Conservation (phyloP, 2,888 invertebrate genomes). For the Phyllotreta cruciferae region DNA sequence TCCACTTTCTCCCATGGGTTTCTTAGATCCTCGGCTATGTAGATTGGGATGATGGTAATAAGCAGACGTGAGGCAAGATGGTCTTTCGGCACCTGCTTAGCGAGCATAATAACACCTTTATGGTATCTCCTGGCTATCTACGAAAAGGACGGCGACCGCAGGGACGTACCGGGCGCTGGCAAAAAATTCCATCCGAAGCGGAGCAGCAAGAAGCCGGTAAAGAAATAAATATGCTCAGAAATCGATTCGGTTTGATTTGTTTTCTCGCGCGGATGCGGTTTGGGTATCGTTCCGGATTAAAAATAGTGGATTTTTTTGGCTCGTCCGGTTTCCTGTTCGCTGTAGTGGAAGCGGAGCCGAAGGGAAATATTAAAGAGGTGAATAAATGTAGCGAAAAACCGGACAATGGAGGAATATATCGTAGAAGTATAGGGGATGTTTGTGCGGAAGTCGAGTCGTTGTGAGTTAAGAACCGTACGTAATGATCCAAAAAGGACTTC, state of each 20-base stretch:
- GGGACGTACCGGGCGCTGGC: conserved; percentile 18
- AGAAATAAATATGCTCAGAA: not conserved
- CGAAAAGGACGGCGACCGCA: conserved; percentile 27
- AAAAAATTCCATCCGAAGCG: conserved; percentile 8
- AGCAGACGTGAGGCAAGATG: conserved; percentile 53
- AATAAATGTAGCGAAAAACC: conserved; percentile 37
- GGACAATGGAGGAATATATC: conserved; percentile 35
- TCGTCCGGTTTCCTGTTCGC: not conserved
- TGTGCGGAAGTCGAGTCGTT: conserved; percentile 31
- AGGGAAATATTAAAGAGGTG: conserved; percentile 32
- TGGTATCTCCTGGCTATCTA: conserved; percentile 43
- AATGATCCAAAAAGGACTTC: conserved; percentile 19
- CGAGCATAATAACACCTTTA: conserved; percentile 59
- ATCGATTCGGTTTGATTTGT: not conserved
- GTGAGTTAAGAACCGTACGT: conserved; percentile 33
- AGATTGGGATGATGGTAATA: conserved; percentile 48
- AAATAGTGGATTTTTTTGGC: not conserved
- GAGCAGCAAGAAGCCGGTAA: not conserved
- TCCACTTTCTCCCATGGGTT: conserved; percentile 11
- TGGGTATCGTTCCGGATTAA: not conserved
- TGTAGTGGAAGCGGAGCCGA: conserved; percentile 17
- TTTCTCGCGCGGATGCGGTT: no score
- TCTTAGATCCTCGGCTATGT: conserved; percentile 7
- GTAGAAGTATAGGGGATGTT: conserved; percentile 29
- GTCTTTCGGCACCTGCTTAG: conserved; percentile 61